Base-by-base conservation (phyloP, 2,797 vertebrate genomes). In the Alauda arvensis region DNA sequence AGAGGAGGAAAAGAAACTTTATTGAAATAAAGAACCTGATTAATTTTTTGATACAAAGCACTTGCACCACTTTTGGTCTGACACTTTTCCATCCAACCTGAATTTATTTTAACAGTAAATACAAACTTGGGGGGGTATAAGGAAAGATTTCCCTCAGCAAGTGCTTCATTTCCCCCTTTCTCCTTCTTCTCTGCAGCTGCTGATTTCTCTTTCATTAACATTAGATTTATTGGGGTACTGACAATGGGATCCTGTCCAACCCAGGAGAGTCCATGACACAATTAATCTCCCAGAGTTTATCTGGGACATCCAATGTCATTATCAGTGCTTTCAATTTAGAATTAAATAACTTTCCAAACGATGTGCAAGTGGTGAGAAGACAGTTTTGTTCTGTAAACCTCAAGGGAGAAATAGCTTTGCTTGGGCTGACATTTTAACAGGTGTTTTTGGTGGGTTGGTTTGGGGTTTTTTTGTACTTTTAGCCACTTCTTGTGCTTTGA, bases 401-500 rank as follows among this genome's bases (percentile, higher is more conserved):
- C 83, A 66, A 56, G 63, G 74, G 48, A 75, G 63, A 78, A 83
- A 69, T 18, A 61, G 29, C 15, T 75, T 85, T 51, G 34, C 6
- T 51, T 23, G n/a, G 31, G 69, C 16, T 88, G 51, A 18, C 6
- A 2, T 12, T 77, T 48, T 5, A 46, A 8, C 79, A 69, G 69
- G 48, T 80, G 57, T 2, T 48, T 60, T 46, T 39, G 17, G 5
- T 34, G 53, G 9, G 14, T 14, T 51, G 39, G 31, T 57, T 65
- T 48, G 42, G 39, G n/a, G 14, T 5, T 28, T 28, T 48, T 31
- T 69, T 57, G 28, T 14, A 2, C 8, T 62, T 81, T 48, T 62
- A 76, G 59, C 70, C 33, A 14, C 52, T 83, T 60, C 45, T 28
- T 45, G 65, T 82, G 65, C 57, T 75, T 62, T 77, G 91, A 75